Evolutionary conservation across 2,113 vertebrate species (phyloP), one percentile per base, ranked within the genome.

Genomic region (Zapus hudsonius): DNA sequence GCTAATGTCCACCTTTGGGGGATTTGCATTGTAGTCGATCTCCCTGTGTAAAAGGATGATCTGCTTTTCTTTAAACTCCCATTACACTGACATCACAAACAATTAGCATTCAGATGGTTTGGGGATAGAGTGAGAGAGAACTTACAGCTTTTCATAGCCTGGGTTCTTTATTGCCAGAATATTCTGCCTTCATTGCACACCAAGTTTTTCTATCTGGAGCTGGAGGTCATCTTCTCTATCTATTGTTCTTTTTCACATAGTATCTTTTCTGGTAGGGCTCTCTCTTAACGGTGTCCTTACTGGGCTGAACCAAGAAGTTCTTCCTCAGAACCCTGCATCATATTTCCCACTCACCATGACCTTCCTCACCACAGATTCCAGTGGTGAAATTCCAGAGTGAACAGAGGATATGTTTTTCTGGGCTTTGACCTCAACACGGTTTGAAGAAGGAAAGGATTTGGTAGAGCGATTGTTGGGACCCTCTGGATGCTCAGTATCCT

Each of bases 181-280:
- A 9, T 94, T 89, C 73, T 25, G 63, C 29, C 42, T 80, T 63
- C 75, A 33, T 25, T 61, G 3, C 29, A 55, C 38, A 64, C 36
- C 52, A 47, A 73, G 5, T 72, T 81, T 78, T 29, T 78, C 25
- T 81, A 31, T 33, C 44, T 91, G 70, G 74, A 57, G 40, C 57
- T n/a, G 10, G 31, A 74, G 55, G 29, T 75, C 61, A 82, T 95
- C 94, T 84, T 83, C 84, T 90, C n/a, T 59, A 61, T 89, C 87
- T 52, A 40, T 85, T 29, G 23, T 88, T 88, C 59, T 90, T 47
- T 44, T 89, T 90, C 63, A 31, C 27, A 70, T 22, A 16, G 72
- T n/a, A 36, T 72, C 16, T 95, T 86, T 85, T 57, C 87, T 84
- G 78, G 40, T 8, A 13, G 64, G 22, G 19, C 36, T 95, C 13